phyloP scores from a whole-genome alignment of 2,113 vertebrate species.

The Poeciliopsis retropinna region DNA sequence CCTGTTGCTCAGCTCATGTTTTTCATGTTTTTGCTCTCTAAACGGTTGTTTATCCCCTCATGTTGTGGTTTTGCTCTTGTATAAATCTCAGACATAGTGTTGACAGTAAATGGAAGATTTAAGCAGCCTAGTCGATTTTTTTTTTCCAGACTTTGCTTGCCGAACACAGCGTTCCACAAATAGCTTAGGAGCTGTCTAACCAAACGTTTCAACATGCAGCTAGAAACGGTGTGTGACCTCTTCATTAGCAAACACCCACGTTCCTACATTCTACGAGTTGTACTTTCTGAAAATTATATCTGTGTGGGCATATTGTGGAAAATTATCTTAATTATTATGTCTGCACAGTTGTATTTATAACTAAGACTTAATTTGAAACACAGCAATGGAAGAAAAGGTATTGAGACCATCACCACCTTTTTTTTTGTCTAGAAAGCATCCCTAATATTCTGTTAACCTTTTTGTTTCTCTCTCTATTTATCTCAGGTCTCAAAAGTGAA shows the following conservation, averaged over 20 bases:
- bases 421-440: neutral
- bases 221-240: conserved; percentile 28
- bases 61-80: conserved; percentile 45
- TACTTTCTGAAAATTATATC: conserved; percentile 20
- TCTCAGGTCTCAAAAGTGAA: conserved; percentile 94
- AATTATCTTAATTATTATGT: neutral
- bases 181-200: conserved; percentile 35
- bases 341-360: conserved; percentile 2
- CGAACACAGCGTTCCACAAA: conserved; percentile 54
- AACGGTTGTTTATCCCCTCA: conserved; percentile 51
- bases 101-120: conserved; percentile 45
- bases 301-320: neutral
- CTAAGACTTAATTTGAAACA: neutral
- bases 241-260: conserved; percentile 5
- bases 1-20: conserved; percentile 23
- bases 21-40: neutral
- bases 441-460: neutral
- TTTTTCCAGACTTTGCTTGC: conserved; percentile 21
- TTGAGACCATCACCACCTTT: neutral
- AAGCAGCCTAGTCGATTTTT: neutral
- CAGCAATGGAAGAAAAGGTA: neutral
- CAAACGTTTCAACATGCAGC: conserved; percentile 39
- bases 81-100: conserved; percentile 37
- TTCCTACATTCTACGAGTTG: conserved; percentile 1
- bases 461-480: neutral